Evolutionary conservation across 2,113 vertebrate species (phyloP).

Genomic region (Myodes glareolus): DNA sequence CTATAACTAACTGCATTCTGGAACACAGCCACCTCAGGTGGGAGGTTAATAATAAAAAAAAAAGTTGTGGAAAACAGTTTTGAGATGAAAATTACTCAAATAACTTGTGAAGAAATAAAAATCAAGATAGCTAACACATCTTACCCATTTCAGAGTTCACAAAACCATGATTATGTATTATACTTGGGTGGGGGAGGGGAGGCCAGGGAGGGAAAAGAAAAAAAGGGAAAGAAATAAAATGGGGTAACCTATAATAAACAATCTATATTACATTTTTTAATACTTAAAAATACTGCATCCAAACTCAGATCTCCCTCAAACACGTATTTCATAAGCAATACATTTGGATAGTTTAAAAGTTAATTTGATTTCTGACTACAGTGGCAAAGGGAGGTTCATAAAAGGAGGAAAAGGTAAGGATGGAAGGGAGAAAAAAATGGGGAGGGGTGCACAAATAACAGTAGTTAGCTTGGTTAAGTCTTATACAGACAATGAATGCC

Average conservation of each 20-base stretch:
- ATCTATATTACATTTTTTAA: background rate
- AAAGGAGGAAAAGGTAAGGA: background rate
- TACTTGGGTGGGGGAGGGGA: background rate
- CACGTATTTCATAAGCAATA: slow-evolving; percentile 56
- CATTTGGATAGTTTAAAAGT: slow-evolving; percentile 58
- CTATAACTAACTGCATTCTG: background rate
- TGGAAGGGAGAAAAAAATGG: background rate
- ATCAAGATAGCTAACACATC: background rate
- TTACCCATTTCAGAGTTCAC: slow-evolving; percentile 53
- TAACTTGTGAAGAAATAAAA: slow-evolving; percentile 9
- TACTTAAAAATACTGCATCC: slow-evolving; percentile 52
- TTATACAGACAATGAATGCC: slow-evolving; percentile 67
- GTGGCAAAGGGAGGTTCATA: background rate
- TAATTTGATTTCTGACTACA: slow-evolving; percentile 47
- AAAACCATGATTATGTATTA: slow-evolving; percentile 6
- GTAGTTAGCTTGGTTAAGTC: background rate
- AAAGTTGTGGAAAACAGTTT: background rate
- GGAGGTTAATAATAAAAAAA: background rate
- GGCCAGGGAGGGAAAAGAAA: rapidly evolving
- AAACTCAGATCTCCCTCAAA: slow-evolving; percentile 73
- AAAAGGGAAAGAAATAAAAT: background rate
- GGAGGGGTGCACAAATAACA: background rate
- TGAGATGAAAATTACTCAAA: slow-evolving; percentile 42
- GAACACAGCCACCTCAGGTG: slow-evolving; percentile 34
- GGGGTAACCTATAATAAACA: slow-evolving; percentile 27